Evolutionary conservation across 1,140 invertebrate genomes (phyloP), one percentile per base, ranked within the genome.

Genomic region (Panagrolaimus sp.): DNA sequence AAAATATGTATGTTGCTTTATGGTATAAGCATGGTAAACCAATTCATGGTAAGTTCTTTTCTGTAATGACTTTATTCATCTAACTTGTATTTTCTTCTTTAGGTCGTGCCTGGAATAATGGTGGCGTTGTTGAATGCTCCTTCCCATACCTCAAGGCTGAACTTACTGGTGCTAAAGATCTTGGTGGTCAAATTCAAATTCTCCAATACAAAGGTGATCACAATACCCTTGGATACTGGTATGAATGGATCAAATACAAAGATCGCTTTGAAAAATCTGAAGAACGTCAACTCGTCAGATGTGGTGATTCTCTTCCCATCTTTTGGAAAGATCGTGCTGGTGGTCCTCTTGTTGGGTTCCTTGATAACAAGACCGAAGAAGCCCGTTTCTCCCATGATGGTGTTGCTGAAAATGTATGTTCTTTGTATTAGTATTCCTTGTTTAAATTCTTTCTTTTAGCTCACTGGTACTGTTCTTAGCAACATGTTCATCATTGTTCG

Each of bases 11-110:
- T 62, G 69, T 76, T 17, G 75, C 75, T n/a, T 63, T 76, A 7
- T 76, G 75, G 75, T 76, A 76, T 76, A 76, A 76, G 58, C 72
- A 76, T 55, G 74, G 74, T 9, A 77, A 77, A 28, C 73, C 70
- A 9, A 17, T 64, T 64, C 43, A 43, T 64, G 44, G 38, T 43
- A 26, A 65, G 26, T 67, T 47, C 0, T 7, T 69, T 32, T 8
- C 58, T 8, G 73, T 77, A 63, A 0, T 63, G 73, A 24, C 77
- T 64, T 10, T 5, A 1, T 1, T 21, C 10, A n/a, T n/a, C 46
- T 52, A 24, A 52, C 7, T 52, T 14, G 7, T 76, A 52, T 52
- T 24, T 17, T 17, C 46, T 15, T 12, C 43, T 68, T 63, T 45
- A 68, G 71, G 76, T 1, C 65, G 75, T n/a, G 48, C 71, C 17